A percentile compares a stretch with the other conserved stretches of the same genome.
Conservation (phyloP, 2,888 invertebrate species). For the Prostheceraeus crozeri region DNA sequence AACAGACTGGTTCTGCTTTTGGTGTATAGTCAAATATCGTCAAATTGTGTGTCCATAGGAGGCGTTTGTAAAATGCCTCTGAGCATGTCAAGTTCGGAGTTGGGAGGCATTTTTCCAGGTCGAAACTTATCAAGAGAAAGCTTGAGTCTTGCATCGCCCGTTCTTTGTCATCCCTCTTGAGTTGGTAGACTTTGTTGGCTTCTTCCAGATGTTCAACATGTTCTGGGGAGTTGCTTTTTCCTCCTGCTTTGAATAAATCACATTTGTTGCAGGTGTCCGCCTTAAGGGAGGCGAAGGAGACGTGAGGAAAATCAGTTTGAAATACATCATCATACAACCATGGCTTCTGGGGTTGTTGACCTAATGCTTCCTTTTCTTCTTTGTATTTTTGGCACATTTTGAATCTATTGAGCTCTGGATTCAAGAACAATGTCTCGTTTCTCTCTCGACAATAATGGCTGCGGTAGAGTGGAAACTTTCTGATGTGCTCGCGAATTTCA, state of each 20-base stretch:
- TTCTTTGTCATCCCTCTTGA: slow-evolving; percentile 15
- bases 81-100: slow-evolving; percentile 21
- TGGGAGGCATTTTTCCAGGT: slow-evolving; percentile 22
- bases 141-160: neutral
- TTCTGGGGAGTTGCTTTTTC: neutral
- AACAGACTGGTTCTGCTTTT: slow-evolving; percentile 2
- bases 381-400: slow-evolving; percentile 13
- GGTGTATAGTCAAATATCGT: slow-evolving; percentile 19
- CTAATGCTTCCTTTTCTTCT: slow-evolving; percentile 11
- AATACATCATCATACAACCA: slow-evolving; percentile 28
- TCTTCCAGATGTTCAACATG: slow-evolving; percentile 18
- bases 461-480: slow-evolving; percentile 17
- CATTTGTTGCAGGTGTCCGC: slow-evolving; percentile 12
- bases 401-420: neutral
- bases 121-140: slow-evolving; percentile 13
- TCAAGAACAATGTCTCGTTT: slow-evolving; percentile 12
- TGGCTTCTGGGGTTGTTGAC: neutral
- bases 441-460: slow-evolving; percentile 15
- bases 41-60: slow-evolving; percentile 17
- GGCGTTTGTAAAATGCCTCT: slow-evolving; percentile 17
- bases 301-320: slow-evolving; percentile 17
- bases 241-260: neutral
- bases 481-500: slow-evolving; percentile 9
- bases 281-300: slow-evolving; percentile 22
- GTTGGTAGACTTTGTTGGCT: slow-evolving; percentile 22